A percentile compares a stretch with the other conserved stretches of the same genome.
phyloP scores from a whole-genome alignment of 1,140 invertebrate genomes.

The Drosophila kohkoa region DNA sequence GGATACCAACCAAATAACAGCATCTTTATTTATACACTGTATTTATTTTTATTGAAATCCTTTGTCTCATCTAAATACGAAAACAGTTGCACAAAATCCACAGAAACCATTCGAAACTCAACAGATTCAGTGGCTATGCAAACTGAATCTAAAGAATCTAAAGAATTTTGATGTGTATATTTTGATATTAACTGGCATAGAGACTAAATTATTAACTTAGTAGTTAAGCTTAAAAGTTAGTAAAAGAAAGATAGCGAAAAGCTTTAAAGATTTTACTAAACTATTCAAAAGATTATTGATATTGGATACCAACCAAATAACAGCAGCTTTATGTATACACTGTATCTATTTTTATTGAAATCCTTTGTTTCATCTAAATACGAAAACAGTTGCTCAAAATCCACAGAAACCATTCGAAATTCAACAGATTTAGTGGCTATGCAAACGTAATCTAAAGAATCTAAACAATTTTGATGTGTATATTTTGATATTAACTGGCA shows the following conservation, averaged over 20 bases:
- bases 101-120: not conserved
- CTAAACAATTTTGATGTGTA: not conserved
- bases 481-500: not conserved
- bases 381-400: not conserved
- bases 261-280: no score
- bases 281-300: no score
- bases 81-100: not conserved
- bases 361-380: not conserved
- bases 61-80: no score
- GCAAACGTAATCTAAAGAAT: not conserved
- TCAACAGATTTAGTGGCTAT: not conserved
- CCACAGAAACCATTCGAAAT: not conserved
- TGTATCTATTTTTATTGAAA: no score
- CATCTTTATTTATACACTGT: no score
- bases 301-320: no score
- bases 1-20: not conserved
- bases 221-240: no score
- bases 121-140: slow-evolving; percentile 2
- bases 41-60: no score
- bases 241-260: no score
- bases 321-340: no score
- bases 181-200: not conserved
- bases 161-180: not conserved
- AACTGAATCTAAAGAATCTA: not conserved
- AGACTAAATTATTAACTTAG: not conserved